Evolutionary conservation across 2,797 vertebrate genomes (phyloP), one percentile per base, ranked within the genome.

Genomic region (Distichodus sexfasciatus): DNA sequence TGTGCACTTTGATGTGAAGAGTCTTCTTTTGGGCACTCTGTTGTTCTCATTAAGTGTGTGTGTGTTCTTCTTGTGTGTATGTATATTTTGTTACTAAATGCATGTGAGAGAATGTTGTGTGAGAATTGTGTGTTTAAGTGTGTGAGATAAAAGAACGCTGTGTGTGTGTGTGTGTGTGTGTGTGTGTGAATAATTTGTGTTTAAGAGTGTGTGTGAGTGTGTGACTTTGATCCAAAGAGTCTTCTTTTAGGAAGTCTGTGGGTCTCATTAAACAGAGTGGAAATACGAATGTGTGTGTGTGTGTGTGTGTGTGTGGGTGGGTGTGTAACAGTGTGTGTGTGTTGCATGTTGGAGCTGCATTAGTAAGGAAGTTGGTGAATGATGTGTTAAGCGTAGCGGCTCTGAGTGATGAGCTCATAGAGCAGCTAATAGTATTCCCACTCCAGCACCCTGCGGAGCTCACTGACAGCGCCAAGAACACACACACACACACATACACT

Each of bases 361-460:
- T 90, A 90, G 85, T 85, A 83, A 85, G 89, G 89, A 89, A 91
- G 87, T 89, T 75, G 72, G 79, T 86, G 87, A 90, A 91, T 90
- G 89, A 91, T 91, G 88, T 91, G 90, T 85, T 87, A 91, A 90
- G 84, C 88, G 85, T 87, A 87, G 86, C 82, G 81, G 82, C 82
- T 81, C 85, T 82, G 82, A 70, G 75, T 85, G 84, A 87, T 91
- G 89, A 91, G 81, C 86, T 90, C 90, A 91, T 83, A 72, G 85
- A 86, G 84, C 63, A 87, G 87, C 85, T 89, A 88, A 89, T 87
- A 85, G 83, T 86, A 88, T 89, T 90, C 82, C 87, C 88, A 87
- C 87, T 86, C 87, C 79, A 66, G 48, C 19, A 19, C 11, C 46
- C 43, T 75, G 80, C 82, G 68, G 71, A 83, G 84, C 84, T 86